Percentiles rank a stretch among this genome's conserved stretches.
Conservation (phyloP, 92 coral and sea anemone genomes). For the Ricordea florida region DNA sequence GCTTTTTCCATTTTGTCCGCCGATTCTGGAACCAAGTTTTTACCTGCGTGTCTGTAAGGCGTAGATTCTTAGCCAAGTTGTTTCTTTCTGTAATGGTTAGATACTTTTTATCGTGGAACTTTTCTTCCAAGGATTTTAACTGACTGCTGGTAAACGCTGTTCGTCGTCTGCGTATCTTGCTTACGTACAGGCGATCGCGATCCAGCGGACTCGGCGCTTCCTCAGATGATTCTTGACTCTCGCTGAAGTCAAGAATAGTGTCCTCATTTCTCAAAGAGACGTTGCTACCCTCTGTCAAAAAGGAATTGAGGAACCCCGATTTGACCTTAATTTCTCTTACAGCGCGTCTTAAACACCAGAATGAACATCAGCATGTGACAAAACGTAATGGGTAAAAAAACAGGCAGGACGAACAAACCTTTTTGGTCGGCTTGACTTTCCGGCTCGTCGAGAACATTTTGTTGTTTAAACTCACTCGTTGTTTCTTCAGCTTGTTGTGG, state of each 20-base stretch:
- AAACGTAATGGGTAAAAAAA: neutral
- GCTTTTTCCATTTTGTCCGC: constrained; percentile 99
- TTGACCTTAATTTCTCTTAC: too few species aligned
- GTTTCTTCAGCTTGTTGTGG: neutral
- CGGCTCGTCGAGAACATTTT: neutral
- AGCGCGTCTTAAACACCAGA: too few species aligned
- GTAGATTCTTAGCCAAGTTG: constrained; percentile 88
- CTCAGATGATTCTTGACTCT: neutral
- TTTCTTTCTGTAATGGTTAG: constrained; percentile 95
- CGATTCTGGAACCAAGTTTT: constrained; percentile 99
- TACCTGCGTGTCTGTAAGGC: constrained; percentile 95
- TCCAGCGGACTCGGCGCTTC: constrained; percentile 16
- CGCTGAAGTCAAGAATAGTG: neutral
- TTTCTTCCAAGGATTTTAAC: constrained; percentile 92
- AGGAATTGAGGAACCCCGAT: too few species aligned
- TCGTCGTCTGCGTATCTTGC: constrained; percentile 86
- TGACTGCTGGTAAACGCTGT: constrained; percentile 98
- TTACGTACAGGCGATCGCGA: constrained; percentile 70
- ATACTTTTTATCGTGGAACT: constrained; percentile 96
- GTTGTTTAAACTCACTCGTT: neutral
- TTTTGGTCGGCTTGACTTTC: neutral
- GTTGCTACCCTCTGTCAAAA: too few species aligned
- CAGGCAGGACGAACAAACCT: constrained; percentile 8
- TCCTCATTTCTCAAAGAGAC: too few species aligned
- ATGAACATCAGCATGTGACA: neutral